These are phyloP conservation scores for Stigmatopora nigra DNA, from an alignment of 2,113 vertebrate species.

Conservation along the genomic window DNA sequence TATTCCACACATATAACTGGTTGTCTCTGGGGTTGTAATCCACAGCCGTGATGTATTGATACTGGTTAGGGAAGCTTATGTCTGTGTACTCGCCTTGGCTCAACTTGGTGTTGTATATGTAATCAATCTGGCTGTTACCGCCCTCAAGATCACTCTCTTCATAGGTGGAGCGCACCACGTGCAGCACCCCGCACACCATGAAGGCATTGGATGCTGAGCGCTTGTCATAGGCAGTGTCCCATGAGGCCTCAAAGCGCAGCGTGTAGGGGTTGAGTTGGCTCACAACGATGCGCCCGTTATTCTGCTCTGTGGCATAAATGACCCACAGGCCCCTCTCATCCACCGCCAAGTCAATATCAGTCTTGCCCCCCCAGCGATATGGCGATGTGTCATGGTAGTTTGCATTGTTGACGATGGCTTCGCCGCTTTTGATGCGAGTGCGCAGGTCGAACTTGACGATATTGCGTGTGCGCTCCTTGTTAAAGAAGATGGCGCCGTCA, in stretches of 20 bases:
- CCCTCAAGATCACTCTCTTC: conserved; percentile 94
- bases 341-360: conserved; percentile 93
- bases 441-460: conserved; percentile 97
- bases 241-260: conserved; percentile 90
- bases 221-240: conserved; percentile 93
- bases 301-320: conserved; percentile 95
- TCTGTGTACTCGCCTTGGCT: conserved; percentile 84
- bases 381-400: conserved; percentile 99
- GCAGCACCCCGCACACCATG: conserved; percentile 94
- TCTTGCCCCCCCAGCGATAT: conserved; percentile 96
- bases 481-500: conserved; percentile 95
- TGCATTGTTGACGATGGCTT: conserved; percentile 96
- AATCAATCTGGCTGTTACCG: conserved; percentile 87
- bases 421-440: conserved; percentile 96
- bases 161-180: conserved; percentile 92
- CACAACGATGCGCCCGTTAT: conserved; percentile 94
- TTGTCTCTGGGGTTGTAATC: conserved; percentile 99
- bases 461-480: conserved; percentile 95
- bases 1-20: conserved; percentile 98
- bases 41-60: conserved; percentile 96
- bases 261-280: conserved; percentile 98
- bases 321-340: conserved; percentile 97
- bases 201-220: conserved; percentile 95
- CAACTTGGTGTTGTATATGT: conserved; percentile 89
- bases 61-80: conserved; percentile 92